phyloP scores from a whole-genome alignment of 2,888 invertebrate species.

The Rhagonycha lutea region DNA sequence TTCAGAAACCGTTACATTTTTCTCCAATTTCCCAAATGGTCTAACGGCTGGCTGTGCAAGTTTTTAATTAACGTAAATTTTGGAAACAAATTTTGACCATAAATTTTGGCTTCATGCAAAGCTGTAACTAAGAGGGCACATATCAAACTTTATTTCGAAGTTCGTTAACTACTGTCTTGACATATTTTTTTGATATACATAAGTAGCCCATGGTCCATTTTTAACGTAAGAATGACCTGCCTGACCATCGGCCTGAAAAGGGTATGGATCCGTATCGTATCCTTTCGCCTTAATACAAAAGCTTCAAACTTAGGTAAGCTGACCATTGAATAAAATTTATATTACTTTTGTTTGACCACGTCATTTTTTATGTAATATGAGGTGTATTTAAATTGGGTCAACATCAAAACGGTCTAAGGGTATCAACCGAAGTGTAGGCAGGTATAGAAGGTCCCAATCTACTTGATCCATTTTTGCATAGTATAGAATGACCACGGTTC shows the following conservation, averaged over 20 bases:
- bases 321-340: slow-evolving; percentile 34
- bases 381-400: slow-evolving; percentile 48
- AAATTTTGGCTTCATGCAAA: not conserved
- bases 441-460: slow-evolving; percentile 33
- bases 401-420: slow-evolving; percentile 45
- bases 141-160: slow-evolving; percentile 7
- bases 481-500: slow-evolving; percentile 35
- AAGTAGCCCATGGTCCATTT: slow-evolving; percentile 39
- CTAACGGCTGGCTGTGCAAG: not conserved
- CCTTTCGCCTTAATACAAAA: slow-evolving; percentile 25
- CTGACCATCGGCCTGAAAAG: slow-evolving; percentile 37
- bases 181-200: slow-evolving; percentile 1
- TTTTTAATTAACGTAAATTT: not conserved
- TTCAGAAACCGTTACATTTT: not conserved
- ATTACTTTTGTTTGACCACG: slow-evolving; percentile 37
- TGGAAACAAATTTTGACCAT: not conserved
- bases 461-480: slow-evolving; percentile 17
- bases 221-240: slow-evolving; percentile 21
- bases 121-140: not conserved
- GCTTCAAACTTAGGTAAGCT: slow-evolving; percentile 23
- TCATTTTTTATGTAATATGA: slow-evolving; percentile 38
- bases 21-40: not conserved
- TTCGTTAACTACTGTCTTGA: slow-evolving; percentile 13
- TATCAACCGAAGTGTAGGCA: slow-evolving; percentile 45
- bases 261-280: slow-evolving; percentile 26